A percentile compares a stretch with the other conserved stretches of the same genome.
Conservation (phyloP, 2,113 vertebrate genomes). For the Syngnathus floridae region DNA sequence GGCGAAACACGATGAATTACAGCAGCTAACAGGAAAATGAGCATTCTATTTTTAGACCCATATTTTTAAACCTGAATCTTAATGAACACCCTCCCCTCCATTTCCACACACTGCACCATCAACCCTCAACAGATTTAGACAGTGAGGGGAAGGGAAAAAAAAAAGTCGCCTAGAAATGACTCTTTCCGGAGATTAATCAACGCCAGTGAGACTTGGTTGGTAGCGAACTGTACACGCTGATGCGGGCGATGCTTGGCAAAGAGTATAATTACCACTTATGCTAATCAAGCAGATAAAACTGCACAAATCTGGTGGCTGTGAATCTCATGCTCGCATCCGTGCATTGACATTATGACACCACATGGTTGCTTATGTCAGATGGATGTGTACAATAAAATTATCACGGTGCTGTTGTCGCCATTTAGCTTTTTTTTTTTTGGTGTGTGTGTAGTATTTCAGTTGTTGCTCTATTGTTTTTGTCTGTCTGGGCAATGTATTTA, state of each 20-base stretch:
- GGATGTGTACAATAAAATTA: not conserved
- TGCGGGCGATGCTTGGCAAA: constrained; percentile 3
- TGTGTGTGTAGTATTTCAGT: no score
- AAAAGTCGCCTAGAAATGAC: constrained; percentile 39
- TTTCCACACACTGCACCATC: constrained; percentile 16
- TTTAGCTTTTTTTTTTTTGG: no score
- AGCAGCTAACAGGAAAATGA: constrained; percentile 36
- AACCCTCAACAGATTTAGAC: constrained; percentile 40
- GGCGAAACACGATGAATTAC: constrained; percentile 37
- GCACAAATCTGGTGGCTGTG: constrained; percentile 9
- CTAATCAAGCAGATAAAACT: constrained; percentile 17
- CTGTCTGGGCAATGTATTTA: no score
- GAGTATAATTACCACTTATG: constrained; percentile 28
- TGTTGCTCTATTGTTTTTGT: no score
- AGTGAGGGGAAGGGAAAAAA: constrained; percentile 25
- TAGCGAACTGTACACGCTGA: not conserved
- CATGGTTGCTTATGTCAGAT: not conserved
- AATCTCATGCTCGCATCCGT: constrained; percentile 1
- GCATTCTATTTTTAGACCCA: constrained; percentile 56
- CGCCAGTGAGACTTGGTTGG: not conserved
- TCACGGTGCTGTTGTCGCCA: no score
- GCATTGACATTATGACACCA: not conserved
- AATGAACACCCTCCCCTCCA: constrained; percentile 44
- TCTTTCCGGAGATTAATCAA: constrained; percentile 40
- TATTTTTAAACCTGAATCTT: constrained; percentile 56